Evolutionary conservation across 1,140 invertebrate species (phyloP), one percentile per base, ranked within the genome.

Genomic region (Hydropsyche tenuis): DNA sequence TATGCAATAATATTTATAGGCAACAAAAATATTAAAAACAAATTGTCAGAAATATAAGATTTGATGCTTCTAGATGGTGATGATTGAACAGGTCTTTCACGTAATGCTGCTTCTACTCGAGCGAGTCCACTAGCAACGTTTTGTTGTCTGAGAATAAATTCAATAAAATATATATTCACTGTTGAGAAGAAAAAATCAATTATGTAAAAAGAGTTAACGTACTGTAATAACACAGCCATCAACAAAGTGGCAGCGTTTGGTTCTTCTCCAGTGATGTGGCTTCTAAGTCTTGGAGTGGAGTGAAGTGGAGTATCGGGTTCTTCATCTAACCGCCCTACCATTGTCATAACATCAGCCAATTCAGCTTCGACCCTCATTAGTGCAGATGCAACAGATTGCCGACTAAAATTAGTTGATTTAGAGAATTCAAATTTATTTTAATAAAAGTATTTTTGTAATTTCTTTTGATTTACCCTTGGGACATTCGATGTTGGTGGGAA

Each of bases 381-480:
- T 18, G 76, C 73, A 1, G 76, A 73, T 27, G 76, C 69, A 18
- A 77, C 73, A 60, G 76, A 66, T 37, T 77, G 76, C 25, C 72
- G 71, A 9, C 76, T 75, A 65, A 5, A n/a, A 42, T 18, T 65
- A 65, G 1, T 37, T 9, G 9, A 9, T n/a, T 16, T 16, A 5
- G 14, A 51, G 14, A 37, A 37, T 37, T 4, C 30, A 4, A 37
- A 9, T 9, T 3, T 37, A n/a, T 51, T 20, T n/a, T n/a, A n/a
- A n/a, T n/a, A n/a, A n/a, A n/a, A n/a, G n/a, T n/a, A n/a, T n/a
- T n/a, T n/a, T n/a, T n/a, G n/a, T n/a, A n/a, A n/a, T n/a, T n/a
- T n/a, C n/a, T 25, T 62, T 62, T 4, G 22, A 53, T 18, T 27
- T 48, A 77, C 76, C 76, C 73, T 63, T 77, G 76, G 1, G 76